A percentile compares a stretch with the other conserved stretches of the same genome.
These are phyloP conservation scores for Nematostella vectensis DNA, from an alignment of 92 coral and sea anemone species.

Conservation along the genomic window DNA sequence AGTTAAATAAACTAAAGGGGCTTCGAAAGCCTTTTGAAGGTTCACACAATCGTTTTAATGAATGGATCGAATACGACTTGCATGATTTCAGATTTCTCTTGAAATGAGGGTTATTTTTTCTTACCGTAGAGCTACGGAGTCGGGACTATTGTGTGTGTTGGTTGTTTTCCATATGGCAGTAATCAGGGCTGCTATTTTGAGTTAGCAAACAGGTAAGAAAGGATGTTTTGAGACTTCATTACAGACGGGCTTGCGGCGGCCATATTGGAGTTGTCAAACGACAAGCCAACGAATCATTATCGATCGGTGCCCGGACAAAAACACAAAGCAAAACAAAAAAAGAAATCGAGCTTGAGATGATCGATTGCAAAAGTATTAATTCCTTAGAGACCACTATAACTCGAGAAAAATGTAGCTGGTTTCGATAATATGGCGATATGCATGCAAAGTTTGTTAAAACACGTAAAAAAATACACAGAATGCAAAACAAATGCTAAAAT, in stretches of 20 bases:
- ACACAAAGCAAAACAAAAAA: neutral
- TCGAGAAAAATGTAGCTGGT: neutral
- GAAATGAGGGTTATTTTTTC: too few species aligned
- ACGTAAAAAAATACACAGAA: too few species aligned
- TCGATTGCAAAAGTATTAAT: too few species aligned
- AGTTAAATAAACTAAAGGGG: neutral
- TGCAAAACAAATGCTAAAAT: too few species aligned
- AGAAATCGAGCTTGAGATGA: neutral
- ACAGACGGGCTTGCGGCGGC: slow-evolving; percentile 10
- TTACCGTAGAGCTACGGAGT: too few species aligned
- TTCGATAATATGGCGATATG: neutral
- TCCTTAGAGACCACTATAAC: too few species aligned
- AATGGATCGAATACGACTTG: too few species aligned
- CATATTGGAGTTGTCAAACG: slow-evolving; percentile 32
- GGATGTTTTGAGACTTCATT: neutral
- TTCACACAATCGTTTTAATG: too few species aligned
- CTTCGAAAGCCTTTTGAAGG: too few species aligned
- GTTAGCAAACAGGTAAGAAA: neutral
- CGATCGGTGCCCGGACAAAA: neutral
- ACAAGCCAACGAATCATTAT: slow-evolving; percentile 9
- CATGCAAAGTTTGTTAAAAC: neutral
- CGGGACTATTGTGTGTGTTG: too few species aligned
- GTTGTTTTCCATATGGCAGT: too few species aligned
- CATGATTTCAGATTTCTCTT: too few species aligned
- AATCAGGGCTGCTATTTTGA: neutral